Percentiles rank a stretch among this genome's conserved stretches.
Evolutionary conservation across 2,113 vertebrate species (phyloP).

Genomic region (Solea senegalensis): DNA sequence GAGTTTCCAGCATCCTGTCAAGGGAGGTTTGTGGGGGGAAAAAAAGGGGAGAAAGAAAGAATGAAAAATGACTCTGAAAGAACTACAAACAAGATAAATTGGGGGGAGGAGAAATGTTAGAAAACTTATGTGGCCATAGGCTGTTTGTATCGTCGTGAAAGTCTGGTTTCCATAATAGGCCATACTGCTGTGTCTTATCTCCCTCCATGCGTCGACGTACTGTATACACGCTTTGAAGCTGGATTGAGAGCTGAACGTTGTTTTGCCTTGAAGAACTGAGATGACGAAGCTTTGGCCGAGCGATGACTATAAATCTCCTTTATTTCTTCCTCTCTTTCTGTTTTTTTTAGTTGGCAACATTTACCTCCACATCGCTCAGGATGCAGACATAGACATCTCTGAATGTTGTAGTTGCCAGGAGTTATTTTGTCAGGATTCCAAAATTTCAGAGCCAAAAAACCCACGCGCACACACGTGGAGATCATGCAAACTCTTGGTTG

Average conservation of each 20-base stretch:
- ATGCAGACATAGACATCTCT: not conserved
- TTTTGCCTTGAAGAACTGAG: conserved; percentile 10
- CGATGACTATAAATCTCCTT: not conserved
- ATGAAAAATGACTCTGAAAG: conserved; percentile 24
- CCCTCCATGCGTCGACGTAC: not conserved
- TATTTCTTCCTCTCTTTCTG: not conserved
- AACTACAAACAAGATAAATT: conserved; percentile 20
- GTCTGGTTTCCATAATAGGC: not conserved
- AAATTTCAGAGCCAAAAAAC: no score
- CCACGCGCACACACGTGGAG: no score
- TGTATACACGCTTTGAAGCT: not conserved
- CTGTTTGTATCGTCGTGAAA: not conserved
- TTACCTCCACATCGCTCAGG: not conserved
- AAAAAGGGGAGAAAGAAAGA: not conserved
- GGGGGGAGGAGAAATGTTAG: not conserved
- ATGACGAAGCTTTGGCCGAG: conserved; percentile 7
- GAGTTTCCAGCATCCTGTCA: conserved; percentile 49
- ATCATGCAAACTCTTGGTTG: no score
- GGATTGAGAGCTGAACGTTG: conserved; percentile 5
- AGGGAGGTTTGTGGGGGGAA: not conserved
- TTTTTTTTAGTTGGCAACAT: not conserved
- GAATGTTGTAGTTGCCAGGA: no score
- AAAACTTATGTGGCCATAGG: not conserved
- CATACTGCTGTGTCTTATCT: conserved; percentile 4
- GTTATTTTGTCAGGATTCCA: no score